Evolutionary conservation across 2,113 vertebrate species (phyloP), one percentile per base, ranked within the genome.

Genomic region (Neoarius graeffei): DNA sequence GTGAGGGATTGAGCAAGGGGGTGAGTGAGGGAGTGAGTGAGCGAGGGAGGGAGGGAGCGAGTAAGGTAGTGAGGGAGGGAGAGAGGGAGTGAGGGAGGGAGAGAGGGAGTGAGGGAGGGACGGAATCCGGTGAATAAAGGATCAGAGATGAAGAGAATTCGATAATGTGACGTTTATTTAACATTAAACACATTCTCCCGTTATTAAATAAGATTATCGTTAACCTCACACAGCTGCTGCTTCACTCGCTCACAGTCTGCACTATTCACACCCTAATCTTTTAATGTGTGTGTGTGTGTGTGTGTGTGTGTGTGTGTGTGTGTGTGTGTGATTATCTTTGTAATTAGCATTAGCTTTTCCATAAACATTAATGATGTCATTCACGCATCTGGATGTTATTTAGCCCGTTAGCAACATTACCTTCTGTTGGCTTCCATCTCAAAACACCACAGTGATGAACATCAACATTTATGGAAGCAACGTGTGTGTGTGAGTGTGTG

Each of bases 291-390:
- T 79, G 76, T 54, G 50, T 71, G 67, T 15, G 67, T 71, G 67
- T 71, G 23, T 67, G 64, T 67, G 35, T 50, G 73, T 76, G 73
- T 50, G 42, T 76, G 73, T 25, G 42, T 50, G 20, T 50, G 73
- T 10, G 35, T 48, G 71, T 52, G 74, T 25, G 48, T 14, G 48
- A 54, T 79, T 50, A 79, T 27, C 52, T 77, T n/a, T 77, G 48
- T 77, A 77, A 77, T 54, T 77, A 77, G 50, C 50, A 13, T 54
- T 77, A 54, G 48, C 48, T 54, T 77, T 50, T 76, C 42, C 48
- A 50, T 50, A 52, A 50, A 25, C 42, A 52, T 52, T 48, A 74
- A 76, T 76, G 73, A 76, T 76, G 73, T 52, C 73, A 76, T 76
- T 76, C 50, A 23, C 48, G 23, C 15, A 0, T 8, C 30, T 35